A percentile compares a stretch with the other conserved stretches of the same genome.
Evolutionary conservation across 1,140 invertebrate genomes (phyloP).

Genomic region (Phymastichus coffea): DNA sequence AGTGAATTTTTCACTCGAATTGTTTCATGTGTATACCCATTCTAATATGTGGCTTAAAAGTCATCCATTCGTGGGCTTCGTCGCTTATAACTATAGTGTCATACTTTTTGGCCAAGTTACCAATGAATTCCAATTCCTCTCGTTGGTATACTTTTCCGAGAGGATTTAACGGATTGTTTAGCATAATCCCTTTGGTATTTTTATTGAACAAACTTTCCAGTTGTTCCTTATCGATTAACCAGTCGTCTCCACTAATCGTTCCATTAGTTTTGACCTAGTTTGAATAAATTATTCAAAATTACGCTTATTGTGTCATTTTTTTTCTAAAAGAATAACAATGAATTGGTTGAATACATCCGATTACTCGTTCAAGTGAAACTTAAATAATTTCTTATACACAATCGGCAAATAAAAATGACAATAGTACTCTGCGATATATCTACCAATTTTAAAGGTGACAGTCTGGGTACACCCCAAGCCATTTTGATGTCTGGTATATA

Average conservation of each 20-base stretch:
- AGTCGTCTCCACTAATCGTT: constrained; percentile 73
- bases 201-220: constrained; percentile 77
- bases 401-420: too few relatives aligned
- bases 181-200: constrained; percentile 92
- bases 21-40: constrained; percentile 69
- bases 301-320: background rate
- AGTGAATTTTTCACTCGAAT: background rate
- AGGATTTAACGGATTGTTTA: constrained; percentile 97
- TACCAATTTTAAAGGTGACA: constrained; percentile 83
- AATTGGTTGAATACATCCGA: background rate
- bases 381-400: too few relatives aligned
- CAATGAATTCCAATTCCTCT: constrained; percentile 76
- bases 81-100: constrained; percentile 90
- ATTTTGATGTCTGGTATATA: constrained; percentile 91
- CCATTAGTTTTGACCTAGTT: constrained; percentile 52
- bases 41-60: constrained; percentile 84
- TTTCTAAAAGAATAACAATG: background rate
- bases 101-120: constrained; percentile 86
- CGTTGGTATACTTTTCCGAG: constrained; percentile 84
- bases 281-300: too few relatives aligned
- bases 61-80: constrained; percentile 98
- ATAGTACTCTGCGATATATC: too few relatives aligned
- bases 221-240: constrained; percentile 83
- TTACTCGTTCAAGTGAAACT: too few relatives aligned
- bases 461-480: constrained; percentile 83